Evolutionary conservation across 2,888 invertebrate genomes (phyloP), one percentile per base, ranked within the genome.

Genomic region (Congeria kusceri): DNA sequence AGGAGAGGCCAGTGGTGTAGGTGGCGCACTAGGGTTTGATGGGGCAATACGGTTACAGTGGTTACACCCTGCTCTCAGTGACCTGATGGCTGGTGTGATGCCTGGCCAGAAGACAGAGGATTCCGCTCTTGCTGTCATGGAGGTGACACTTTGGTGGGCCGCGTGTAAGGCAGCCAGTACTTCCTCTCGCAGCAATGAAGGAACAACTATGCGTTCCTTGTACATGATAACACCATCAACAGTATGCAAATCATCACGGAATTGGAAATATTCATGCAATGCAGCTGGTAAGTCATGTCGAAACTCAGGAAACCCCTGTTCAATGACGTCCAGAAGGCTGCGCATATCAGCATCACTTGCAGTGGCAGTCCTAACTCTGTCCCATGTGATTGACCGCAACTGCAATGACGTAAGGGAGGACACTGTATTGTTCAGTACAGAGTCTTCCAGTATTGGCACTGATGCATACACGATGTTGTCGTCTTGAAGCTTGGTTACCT

Each of bases 51-150:
- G 66, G 73, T 85, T 86, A 66, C 82, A 84, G 44, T 84, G 79
- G 18, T 58, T 25, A 56, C 84, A 87, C n/a, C 63, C 39, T 0
- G 62, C 58, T 23, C 83, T 62, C 13, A 56, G 13, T 9, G 57
- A 28, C n/a, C 44, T 71, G 28, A 84, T 86, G 5, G 64, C 80
- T n/a, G 82, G 57, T 3, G 84, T 88, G 25, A 88, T 86, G 13
- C 86, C 86, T n/a, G 86, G 84, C 87, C 87, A 88, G 58, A 88
- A 87, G 0, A 88, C 70, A 20, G 86, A 85, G 5, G 76, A 28
- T 61, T 88, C 87, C 9, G 87, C 88, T 56, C 86, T 63, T 11
- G 87, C 59, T 13, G 27, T 75, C 86, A 87, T 89, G 5, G 74
- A 46, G 4, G 87, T 70, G 4, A 82, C 77, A 11, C 88, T 88